Percentiles rank a stretch among this genome's conserved stretches.
Evolutionary conservation across 1,140 invertebrate genomes (phyloP).

Genomic region (Liolophura sinensis): DNA sequence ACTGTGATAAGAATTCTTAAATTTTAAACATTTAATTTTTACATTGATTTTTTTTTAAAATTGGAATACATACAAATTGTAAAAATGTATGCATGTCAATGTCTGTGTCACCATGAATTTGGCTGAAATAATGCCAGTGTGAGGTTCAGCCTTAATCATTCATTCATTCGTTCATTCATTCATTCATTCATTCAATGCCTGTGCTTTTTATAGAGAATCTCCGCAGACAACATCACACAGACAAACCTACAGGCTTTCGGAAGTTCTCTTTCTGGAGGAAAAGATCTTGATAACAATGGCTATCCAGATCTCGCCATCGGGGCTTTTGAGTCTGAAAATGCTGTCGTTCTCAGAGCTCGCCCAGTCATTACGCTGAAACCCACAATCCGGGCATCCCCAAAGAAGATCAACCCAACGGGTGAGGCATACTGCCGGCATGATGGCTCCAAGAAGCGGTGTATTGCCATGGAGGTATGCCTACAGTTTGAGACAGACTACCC

Average conservation of each 20-base stretch:
- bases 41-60: too few relatives aligned
- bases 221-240: conserved; percentile 31
- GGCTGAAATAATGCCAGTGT: not conserved
- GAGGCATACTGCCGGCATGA: conserved; percentile 15
- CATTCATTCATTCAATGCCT: too few relatives aligned
- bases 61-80: too few relatives aligned
- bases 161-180: too few relatives aligned
- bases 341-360: conserved; percentile 68
- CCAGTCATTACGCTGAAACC: conserved; percentile 67
- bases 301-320: conserved; percentile 55
- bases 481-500: conserved; percentile 33
- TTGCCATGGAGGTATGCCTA: conserved; percentile 35
- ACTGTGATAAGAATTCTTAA: too few relatives aligned
- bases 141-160: too few relatives aligned
- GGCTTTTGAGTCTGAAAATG: conserved; percentile 39
- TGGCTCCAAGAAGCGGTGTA: conserved; percentile 20
- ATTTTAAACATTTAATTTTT: too few relatives aligned
- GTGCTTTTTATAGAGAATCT: conserved; percentile 34
- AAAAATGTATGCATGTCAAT: too few relatives aligned
- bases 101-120: too few relatives aligned
- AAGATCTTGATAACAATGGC: conserved; percentile 49
- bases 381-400: conserved; percentile 19
- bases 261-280: conserved; percentile 42
- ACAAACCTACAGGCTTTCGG: conserved; percentile 36
- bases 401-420: conserved; percentile 23